Evolutionary conservation across 1,140 invertebrate genomes (phyloP).

Genomic region (Tetragnatha versicolor): DNA sequence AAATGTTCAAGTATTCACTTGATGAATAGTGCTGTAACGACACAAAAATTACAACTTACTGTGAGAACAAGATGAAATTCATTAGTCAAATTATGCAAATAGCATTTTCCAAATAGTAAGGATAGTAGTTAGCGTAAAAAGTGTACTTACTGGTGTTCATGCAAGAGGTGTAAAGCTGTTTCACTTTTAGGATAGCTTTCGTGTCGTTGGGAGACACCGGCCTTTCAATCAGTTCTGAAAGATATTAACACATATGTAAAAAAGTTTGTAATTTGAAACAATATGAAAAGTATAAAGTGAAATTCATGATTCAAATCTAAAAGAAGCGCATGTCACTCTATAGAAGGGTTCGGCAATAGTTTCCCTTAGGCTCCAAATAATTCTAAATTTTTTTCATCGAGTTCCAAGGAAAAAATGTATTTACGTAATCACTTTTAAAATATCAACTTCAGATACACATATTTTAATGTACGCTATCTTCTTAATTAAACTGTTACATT

Average conservation of each 20-base stretch:
- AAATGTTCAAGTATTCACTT: too few species aligned
- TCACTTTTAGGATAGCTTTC: constrained; percentile 65
- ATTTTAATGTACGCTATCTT: too few species aligned
- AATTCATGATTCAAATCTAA: not conserved
- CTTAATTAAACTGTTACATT: too few species aligned
- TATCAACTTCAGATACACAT: too few species aligned
- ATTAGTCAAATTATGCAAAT: too few species aligned
- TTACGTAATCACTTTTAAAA: not conserved
- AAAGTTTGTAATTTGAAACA: not conserved
- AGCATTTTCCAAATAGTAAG: too few species aligned
- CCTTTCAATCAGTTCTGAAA: constrained; percentile 62
- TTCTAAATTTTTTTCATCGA: not conserved
- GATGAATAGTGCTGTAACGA: too few species aligned
- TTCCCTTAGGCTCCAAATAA: not conserved
- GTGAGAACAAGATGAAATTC: too few species aligned
- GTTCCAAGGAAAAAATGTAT: not conserved
- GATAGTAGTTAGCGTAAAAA: too few species aligned
- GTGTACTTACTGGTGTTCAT: constrained; percentile 68
- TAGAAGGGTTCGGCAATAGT: not conserved
- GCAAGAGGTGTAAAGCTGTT: constrained; percentile 68
- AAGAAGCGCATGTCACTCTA: too few species aligned
- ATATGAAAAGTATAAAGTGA: not conserved
- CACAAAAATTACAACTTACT: too few species aligned
- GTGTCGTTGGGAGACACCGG: constrained; percentile 60
- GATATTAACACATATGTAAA: constrained; percentile 2